Evolutionary conservation across 1,140 invertebrate species (phyloP), one percentile per base, ranked within the genome.

Genomic region (Drosophila bipectinata): DNA sequence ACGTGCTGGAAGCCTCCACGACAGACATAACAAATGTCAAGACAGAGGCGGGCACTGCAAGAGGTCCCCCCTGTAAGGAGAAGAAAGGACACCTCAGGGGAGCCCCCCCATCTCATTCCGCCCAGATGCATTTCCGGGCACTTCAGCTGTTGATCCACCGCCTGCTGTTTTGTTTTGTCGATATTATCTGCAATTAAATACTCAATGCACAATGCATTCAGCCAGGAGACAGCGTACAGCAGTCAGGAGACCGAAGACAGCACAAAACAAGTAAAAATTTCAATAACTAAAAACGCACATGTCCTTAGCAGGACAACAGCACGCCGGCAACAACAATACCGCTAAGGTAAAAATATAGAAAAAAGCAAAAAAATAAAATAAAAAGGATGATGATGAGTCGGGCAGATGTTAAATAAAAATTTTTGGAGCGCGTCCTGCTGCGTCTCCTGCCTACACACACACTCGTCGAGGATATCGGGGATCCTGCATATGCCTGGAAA

Each of bases 151-250:
- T 88, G 77, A 74, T 77, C 48, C 47, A 12, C 54, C 72, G 75
- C 75, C 60, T 85, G 73, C 63, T 85, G 80, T 76, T 82, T 58
- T 39, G 49, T 75, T 79, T 79, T 79, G 83, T 88, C 83, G 83
- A 87, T 87, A 87, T 88, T 87, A 87, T 87, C 83, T 87, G 84
- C 83, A 87, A 87, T 87, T 87, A 87, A 87, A 89, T 87, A 83
- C 83, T 87, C 83, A 79, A 87, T 88, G 79, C 83, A 87, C 83
- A 79, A 66, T 77, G 76, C 71, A 57, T 32, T 44, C 63, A 56
- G 55, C 21, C 32, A 24, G 28, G 6, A 59, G 64, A 66, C 72
- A 28, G 26, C 63, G 56, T 44, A 14, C 32, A 24, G 28, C 4
- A 59, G 64, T 53, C 72, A 48, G 56, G 32, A 32, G 32, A 10